Evolutionary conservation across 2,797 vertebrate genomes (phyloP), one percentile per base, ranked within the genome.

Genomic region (Rhincodon typus): DNA sequence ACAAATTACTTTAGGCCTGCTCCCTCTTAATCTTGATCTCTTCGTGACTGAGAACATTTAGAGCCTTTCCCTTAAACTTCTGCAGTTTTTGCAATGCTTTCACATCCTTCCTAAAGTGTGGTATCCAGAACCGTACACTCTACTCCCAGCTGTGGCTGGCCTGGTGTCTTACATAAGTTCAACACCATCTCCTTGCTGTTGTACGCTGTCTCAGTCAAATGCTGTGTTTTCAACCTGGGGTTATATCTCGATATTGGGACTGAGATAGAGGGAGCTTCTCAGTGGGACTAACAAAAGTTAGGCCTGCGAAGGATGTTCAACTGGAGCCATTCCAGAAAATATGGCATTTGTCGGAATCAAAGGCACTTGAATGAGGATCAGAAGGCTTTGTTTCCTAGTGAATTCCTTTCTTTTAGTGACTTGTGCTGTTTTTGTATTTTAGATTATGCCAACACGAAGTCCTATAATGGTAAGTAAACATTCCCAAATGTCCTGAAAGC

Each of bases 401-500:
- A 42, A 42, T 23, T 19, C 0, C 0, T 15, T 38, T 23, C 21
- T 1, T 23, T 46, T 25, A 8, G 21, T 84, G 42, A 46, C 46
- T 23, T 84, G 19, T 46, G 82, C 12, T 74, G 4, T 42, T 42
- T 84, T 84, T 84, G 38, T 84, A 25, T 84, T 84, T 84, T 46
- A 84, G 82, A 7, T 8, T 46, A 46, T 42, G 0, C 0, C 0
- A 0, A 13, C 1, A 12, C 0, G 17, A 46, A 2, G 6, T 0
- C 2, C 10, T 0, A 0, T 1, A 84, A 84, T 8, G 1, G 82
- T 84, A 23, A 84, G 82, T 46, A 46, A 34, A 46, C 6, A 3
- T 46, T 84, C 82, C 82, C 23, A 19, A 84, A 84, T 21, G 7
- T 84, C 42, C 79, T 23, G 4, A 84, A 23, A 19, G 4, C 17